phyloP scores from a whole-genome alignment of 2,113 vertebrate species.

The Silurus asotus region DNA sequence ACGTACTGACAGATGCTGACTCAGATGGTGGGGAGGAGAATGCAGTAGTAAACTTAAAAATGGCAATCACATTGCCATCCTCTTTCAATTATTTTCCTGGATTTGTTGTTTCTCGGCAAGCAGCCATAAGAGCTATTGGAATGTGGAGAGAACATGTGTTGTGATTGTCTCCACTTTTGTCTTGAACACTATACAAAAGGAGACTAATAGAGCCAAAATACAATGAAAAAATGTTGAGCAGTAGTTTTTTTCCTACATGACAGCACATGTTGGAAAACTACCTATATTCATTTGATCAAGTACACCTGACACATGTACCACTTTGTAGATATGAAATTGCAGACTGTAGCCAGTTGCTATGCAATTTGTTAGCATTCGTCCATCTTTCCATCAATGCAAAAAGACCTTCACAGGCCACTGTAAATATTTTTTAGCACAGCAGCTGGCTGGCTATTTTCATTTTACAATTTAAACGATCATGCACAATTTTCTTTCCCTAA shows the following conservation, averaged over 20 bases:
- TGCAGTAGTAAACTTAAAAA: constrained; percentile 52
- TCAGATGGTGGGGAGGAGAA: constrained; percentile 45
- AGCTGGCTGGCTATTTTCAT: not conserved
- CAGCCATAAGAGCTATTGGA: constrained; percentile 50
- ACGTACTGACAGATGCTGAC: constrained; percentile 52
- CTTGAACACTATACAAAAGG: constrained; percentile 28
- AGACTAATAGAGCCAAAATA: not conserved
- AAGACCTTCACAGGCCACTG: not conserved
- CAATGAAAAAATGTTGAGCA: not conserved
- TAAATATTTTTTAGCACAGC: not conserved
- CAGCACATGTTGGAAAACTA: not conserved
- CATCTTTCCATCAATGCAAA: not conserved
- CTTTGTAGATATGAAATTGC: not conserved
- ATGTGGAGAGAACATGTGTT: constrained; percentile 30
- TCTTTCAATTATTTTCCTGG: constrained; percentile 44
- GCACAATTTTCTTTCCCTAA: not conserved
- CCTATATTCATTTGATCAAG: not conserved
- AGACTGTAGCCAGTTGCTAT: not conserved
- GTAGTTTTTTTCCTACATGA: not conserved
- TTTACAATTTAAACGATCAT: not conserved
- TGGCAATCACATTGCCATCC: constrained; percentile 51
- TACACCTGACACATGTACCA: not conserved
- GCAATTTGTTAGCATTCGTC: not conserved
- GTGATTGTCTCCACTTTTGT: constrained; percentile 38
- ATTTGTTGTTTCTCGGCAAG: constrained; percentile 52